Conservation (phyloP, 2,797 vertebrate genomes). For the Amblyraja radiata region DNA sequence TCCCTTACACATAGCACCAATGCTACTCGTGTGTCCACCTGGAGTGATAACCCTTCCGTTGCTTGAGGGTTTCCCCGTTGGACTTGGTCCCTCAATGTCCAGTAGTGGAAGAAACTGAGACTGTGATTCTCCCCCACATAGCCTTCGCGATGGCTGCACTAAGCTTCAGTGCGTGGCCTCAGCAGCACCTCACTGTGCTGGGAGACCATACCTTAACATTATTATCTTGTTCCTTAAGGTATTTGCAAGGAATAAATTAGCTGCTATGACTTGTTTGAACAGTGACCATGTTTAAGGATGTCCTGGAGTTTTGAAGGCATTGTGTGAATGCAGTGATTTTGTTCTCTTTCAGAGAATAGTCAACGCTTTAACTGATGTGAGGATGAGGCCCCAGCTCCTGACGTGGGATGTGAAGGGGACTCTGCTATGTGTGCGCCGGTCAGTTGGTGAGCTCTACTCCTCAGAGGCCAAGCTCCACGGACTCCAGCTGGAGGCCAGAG, state of each 20-base stretch:
- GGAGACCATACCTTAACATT: too few relatives aligned
- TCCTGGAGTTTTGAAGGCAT: not conserved
- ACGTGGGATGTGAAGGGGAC: slow-evolving; percentile 93
- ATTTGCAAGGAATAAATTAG: not conserved
- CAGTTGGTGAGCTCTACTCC: slow-evolving; percentile 76
- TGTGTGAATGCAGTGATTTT: not conserved
- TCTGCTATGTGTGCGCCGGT: slow-evolving; percentile 68
- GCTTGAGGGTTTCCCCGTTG: too few relatives aligned
- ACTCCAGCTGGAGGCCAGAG: slow-evolving; percentile 55
- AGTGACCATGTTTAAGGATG: not conserved
- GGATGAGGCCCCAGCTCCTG: slow-evolving; percentile 70
- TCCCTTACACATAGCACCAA: too few relatives aligned
- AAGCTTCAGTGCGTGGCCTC: too few relatives aligned
- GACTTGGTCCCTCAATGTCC: not conserved
- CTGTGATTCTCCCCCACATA: too few relatives aligned
- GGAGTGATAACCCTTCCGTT: too few relatives aligned
- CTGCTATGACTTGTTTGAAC: not conserved
- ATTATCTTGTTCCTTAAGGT: not conserved
- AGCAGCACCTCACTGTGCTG: too few relatives aligned
- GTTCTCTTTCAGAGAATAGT: not conserved
- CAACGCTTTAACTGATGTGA: not conserved
- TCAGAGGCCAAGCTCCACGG: slow-evolving; percentile 64
- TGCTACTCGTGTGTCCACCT: too few relatives aligned
- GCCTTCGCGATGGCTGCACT: too few relatives aligned
- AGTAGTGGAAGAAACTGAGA: too few relatives aligned